These are phyloP conservation scores for Pandemis corylana DNA, from an alignment of 2,888 invertebrate species.

Conservation along the genomic window DNA sequence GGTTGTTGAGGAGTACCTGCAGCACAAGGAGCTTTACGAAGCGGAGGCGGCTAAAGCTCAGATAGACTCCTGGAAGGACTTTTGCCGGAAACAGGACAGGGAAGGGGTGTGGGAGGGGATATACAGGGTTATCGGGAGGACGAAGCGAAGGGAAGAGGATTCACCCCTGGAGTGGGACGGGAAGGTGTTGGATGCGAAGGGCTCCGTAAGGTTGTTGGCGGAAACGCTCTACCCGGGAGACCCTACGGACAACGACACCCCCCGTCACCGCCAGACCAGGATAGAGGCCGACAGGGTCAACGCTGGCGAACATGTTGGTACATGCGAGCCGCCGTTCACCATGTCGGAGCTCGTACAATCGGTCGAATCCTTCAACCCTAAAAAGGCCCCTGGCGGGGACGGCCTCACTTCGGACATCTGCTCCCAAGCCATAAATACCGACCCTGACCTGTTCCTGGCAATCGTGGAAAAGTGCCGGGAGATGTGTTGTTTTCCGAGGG, in stretches of 20 bases:
- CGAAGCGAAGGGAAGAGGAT: background rate
- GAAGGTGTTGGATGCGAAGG: no score
- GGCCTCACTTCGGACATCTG: conserved; percentile 43
- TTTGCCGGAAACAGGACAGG: background rate
- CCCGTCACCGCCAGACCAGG: conserved; percentile 1
- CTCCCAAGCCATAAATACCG: background rate
- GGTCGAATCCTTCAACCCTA: conserved; percentile 35
- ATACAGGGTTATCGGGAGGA: conserved; percentile 38
- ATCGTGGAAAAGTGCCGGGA: background rate
- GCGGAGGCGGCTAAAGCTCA: background rate
- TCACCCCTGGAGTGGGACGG: no score
- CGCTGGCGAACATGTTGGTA: background rate
- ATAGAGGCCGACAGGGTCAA: background rate
- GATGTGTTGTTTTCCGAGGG: conserved; percentile 27
- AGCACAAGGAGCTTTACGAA: background rate
- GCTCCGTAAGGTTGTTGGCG: no score
- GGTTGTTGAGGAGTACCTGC: background rate
- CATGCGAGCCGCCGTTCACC: conserved; percentile 37
- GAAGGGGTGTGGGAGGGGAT: conserved; percentile 31
- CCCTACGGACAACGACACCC: conserved; percentile 11
- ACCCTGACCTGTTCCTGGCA: background rate
- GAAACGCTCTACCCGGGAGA: no score
- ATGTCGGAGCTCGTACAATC: conserved; percentile 1
- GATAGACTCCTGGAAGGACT: background rate
- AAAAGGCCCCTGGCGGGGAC: conserved; percentile 42